These are phyloP conservation scores for Malacoctenus gilli DNA, from an alignment of 2,797 vertebrate genomes.

Conservation along the genomic window DNA sequence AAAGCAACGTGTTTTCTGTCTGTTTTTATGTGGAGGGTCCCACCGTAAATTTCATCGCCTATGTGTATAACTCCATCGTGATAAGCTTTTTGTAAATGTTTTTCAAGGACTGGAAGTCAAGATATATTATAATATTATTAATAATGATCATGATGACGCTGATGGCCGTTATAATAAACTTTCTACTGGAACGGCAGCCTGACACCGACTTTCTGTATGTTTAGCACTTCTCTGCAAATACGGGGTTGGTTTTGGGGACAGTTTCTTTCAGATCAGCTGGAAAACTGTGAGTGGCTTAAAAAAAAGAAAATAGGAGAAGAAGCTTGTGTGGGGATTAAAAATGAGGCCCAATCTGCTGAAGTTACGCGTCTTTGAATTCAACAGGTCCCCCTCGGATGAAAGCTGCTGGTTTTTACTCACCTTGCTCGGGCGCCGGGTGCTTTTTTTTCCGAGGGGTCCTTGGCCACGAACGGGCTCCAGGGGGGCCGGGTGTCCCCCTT, in stretches of 20 bases:
- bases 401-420: slow-evolving; percentile 85
- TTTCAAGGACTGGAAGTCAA: slow-evolving; percentile 92
- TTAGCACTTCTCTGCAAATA: slow-evolving; percentile 6
- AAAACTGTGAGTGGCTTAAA: slow-evolving; percentile 1
- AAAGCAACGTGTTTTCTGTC: slow-evolving; percentile 80
- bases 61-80: slow-evolving; percentile 90
- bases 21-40: slow-evolving; percentile 83
- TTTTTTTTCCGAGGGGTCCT: slow-evolving; percentile 78
- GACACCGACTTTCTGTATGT: slow-evolving; percentile 42
- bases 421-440: slow-evolving; percentile 81
- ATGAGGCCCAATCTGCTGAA: slow-evolving; percentile 10
- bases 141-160: slow-evolving; percentile 50
- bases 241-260: not conserved
- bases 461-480: slow-evolving; percentile 84
- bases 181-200: slow-evolving; percentile 90
- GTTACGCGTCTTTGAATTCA: slow-evolving; percentile 56
- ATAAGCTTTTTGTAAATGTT: slow-evolving; percentile 86
- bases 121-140: slow-evolving; percentile 78
- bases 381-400: slow-evolving; percentile 72
- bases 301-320: not conserved
- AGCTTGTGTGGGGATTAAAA: no score
- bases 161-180: slow-evolving; percentile 88
- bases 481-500: slow-evolving; percentile 84
- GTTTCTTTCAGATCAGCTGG: slow-evolving; percentile 12
- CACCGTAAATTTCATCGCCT: slow-evolving; percentile 84